These are phyloP conservation scores for Drosophila leontia DNA, from an alignment of 1,140 invertebrate genomes.

Conservation along the genomic window DNA sequence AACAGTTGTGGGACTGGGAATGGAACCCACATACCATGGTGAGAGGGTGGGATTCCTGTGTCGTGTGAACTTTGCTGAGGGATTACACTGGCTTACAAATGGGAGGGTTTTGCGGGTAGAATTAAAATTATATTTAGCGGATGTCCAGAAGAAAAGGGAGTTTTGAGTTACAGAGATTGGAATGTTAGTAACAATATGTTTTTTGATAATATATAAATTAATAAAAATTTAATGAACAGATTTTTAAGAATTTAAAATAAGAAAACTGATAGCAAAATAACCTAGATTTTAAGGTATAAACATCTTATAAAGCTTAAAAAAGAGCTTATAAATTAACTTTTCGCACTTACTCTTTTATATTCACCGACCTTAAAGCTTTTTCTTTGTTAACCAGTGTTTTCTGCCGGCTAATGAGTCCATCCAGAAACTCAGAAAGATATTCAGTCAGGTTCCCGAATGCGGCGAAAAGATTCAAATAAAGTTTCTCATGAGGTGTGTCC, in stretches of 20 bases:
- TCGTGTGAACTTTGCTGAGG: constrained; percentile 62
- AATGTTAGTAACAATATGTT: background rate
- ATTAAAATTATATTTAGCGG: background rate
- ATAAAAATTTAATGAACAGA: no score
- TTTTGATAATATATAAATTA: background rate
- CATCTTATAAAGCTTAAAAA: no score
- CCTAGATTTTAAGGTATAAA: no score
- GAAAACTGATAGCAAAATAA: no score
- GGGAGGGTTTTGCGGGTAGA: background rate
- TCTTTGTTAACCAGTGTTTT: background rate
- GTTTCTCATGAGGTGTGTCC: constrained; percentile 35
- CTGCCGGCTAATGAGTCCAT: constrained; percentile 63
- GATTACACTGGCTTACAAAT: constrained; percentile 16
- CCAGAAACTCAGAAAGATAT: background rate
- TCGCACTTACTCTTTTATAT: fast-evolving
- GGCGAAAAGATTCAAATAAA: constrained; percentile 20
- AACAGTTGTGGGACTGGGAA: constrained; percentile 52
- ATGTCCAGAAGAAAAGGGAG: background rate
- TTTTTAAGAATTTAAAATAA: background rate
- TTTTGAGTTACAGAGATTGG: background rate
- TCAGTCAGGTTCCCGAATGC: constrained; percentile 7
- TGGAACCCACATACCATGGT: constrained; percentile 12
- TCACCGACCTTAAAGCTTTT: background rate
- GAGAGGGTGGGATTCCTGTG: constrained; percentile 44
- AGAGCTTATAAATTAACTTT: background rate